Percentiles rank a stretch among this genome's conserved stretches.
Evolutionary conservation across 2,797 vertebrate species (phyloP).

Genomic region (Mareca penelope): DNA sequence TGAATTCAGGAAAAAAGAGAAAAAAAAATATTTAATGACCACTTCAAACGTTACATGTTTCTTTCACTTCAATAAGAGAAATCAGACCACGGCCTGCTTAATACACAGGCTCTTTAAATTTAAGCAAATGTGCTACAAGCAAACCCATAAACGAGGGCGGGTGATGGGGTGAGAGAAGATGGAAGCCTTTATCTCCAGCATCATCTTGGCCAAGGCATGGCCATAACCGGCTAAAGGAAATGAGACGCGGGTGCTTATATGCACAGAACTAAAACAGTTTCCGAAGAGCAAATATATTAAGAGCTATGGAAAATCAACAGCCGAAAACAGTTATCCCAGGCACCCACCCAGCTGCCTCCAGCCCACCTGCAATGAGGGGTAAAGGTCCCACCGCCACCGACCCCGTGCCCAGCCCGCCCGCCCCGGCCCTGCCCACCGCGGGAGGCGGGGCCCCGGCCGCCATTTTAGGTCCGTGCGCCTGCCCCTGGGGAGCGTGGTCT

Average conservation of each 20-base stretch:
- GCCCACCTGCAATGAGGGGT: rapidly evolving
- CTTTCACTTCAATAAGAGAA: not conserved
- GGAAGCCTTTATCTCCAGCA: not conserved
- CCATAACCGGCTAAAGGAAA: not conserved
- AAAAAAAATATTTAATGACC: not conserved
- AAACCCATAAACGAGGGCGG: not conserved
- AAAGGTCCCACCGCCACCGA: rapidly evolving
- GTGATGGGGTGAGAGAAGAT: not conserved
- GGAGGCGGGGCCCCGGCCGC: not conserved
- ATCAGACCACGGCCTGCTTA: not conserved
- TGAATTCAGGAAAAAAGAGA: not conserved
- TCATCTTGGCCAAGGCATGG: rapidly evolving
- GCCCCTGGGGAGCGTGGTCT: rapidly evolving
- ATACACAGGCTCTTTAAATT: not conserved
- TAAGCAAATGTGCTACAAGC: not conserved
- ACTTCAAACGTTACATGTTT: not conserved
- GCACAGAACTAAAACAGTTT: not conserved
- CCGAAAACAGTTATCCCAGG: rapidly evolving
- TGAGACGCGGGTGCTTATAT: not conserved
- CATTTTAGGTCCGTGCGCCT: not conserved
- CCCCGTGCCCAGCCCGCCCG: rapidly evolving
- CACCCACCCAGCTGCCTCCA: rapidly evolving
- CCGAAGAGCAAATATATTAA: not conserved
- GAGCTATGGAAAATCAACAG: not conserved
- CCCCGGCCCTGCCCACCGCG: not conserved